Base-by-base conservation (phyloP, 1,140 invertebrate genomes). In the Nasonia giraulti region DNA sequence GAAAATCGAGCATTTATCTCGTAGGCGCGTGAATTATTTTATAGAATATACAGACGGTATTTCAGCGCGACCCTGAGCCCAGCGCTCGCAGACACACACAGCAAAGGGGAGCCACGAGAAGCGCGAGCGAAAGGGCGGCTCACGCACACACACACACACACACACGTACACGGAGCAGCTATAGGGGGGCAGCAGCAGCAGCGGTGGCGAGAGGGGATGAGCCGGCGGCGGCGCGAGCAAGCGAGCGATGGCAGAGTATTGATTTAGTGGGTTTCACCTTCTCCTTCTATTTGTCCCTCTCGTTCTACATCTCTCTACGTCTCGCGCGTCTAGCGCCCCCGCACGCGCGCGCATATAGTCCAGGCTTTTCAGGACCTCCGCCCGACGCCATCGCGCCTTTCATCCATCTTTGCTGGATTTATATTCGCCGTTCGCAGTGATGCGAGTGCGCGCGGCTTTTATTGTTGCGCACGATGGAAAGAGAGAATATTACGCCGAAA, bases 181-280 rank as follows among this genome's bases (percentile, higher is more conserved):
- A 50, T 62, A 78, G 44, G 40, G 40, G n/a, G 23, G 33, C n/a
- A n/a, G n/a, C n/a, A n/a, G n/a, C 11, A 55, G 40, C 87, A 87
- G 86, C 84, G 47, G 88, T 80, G 78, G 62, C 17, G 83, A 82
- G 88, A 88, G 91, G 91, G 91, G 90, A 90, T 90, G 90, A 92
- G 89, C 89, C 89, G 87, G 90, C 92, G 91, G 92, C 90, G 90
- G 91, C 68, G 76, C 66, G 7, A 55, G 40, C 55, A 1, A 55
- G 40, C 55, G 91, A 92, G 92, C 92, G 92, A 93, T 93, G 92
- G 92, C 92, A 93, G 92, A 93, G 92, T 93, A 93, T 93, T 93
- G 92, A 93, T 93, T 93, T 93, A 93, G 92, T 93, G 91, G 91
- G 91, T 91, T 93, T 92, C 91, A 90, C 91, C 91, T 89, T 93